Evolutionary conservation across 2,888 invertebrate species (phyloP).

Genomic region (Anticlea derivata): DNA sequence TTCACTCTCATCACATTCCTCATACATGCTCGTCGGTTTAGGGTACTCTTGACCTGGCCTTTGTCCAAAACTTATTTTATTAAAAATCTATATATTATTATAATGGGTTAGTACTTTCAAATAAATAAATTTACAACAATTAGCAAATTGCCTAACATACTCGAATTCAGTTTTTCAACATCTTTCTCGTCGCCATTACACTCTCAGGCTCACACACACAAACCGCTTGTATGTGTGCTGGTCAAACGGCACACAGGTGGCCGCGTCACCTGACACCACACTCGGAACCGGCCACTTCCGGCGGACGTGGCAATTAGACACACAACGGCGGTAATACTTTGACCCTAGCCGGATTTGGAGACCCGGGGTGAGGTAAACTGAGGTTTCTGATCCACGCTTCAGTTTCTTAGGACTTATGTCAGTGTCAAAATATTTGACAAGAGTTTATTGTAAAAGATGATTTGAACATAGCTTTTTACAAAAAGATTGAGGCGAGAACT

Average conservation of each 20-base stretch:
- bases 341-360: conserved; percentile 43
- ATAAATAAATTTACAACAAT: too few species aligned
- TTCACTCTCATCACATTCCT: too few species aligned
- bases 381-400: conserved; percentile 19
- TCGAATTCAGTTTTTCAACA: too few species aligned
- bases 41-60: too few species aligned
- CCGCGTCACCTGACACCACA: conserved; percentile 75
- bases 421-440: conserved; percentile 1
- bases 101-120: too few species aligned
- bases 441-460: background rate
- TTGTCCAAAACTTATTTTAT: too few species aligned
- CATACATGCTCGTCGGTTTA: too few species aligned
- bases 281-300: conserved; percentile 82
- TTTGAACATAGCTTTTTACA: too few species aligned
- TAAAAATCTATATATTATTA: too few species aligned
- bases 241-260: conserved; percentile 64
- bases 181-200: conserved; percentile 8
- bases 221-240: conserved; percentile 33
- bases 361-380: conserved; percentile 27
- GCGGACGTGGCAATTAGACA: conserved; percentile 81
- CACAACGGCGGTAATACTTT: conserved; percentile 49
- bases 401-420: conserved; percentile 12
- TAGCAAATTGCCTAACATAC: too few species aligned
- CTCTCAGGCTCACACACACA: conserved; percentile 7
- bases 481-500: too few species aligned